Percentiles rank a stretch among this genome's conserved stretches.
These are phyloP conservation scores for Polydesmus complanatus DNA, from an alignment of 2,888 invertebrate species.

Conservation along the genomic window DNA sequence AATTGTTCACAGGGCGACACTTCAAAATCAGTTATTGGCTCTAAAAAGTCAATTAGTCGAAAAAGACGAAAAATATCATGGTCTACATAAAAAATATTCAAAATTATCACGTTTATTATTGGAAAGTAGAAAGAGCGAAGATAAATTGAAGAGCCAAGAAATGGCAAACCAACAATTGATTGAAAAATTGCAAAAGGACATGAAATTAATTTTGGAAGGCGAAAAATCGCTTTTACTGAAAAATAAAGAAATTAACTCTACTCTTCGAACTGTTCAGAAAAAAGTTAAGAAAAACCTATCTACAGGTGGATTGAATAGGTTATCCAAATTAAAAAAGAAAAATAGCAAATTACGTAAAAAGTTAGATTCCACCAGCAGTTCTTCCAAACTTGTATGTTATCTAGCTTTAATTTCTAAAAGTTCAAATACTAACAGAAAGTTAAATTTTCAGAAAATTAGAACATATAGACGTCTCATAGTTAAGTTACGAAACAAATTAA, in stretches of 20 bases:
- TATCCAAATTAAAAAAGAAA: neutral
- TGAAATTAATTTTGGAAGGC: neutral
- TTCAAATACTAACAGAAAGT: neutral
- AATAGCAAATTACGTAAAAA: neutral
- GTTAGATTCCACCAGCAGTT: neutral
- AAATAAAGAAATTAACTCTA: slow-evolving; percentile 1
- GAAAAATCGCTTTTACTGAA: neutral
- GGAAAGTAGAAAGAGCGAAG: neutral
- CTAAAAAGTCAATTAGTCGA: neutral
- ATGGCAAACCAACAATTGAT: neutral
- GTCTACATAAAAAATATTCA: neutral
- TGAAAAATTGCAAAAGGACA: neutral
- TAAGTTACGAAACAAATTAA: slow-evolving; percentile 6
- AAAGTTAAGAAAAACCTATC: neutral
- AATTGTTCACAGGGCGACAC: neutral
- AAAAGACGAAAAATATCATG: neutral
- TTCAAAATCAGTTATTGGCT: neutral
- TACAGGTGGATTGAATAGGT: neutral
- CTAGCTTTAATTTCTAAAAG: neutral
- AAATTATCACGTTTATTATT: neutral
- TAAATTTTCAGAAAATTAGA: slow-evolving; percentile 5
- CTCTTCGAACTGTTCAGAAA: neutral
- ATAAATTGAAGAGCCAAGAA: neutral
- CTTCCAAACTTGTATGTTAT: neutral
- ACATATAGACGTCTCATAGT: slow-evolving; percentile 1